Evolutionary conservation across 2,113 vertebrate genomes (phyloP).

Genomic region (human): GRCh38 chr7:83782001-83782500

Average conservation of each 20-base stretch:
- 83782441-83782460: not conserved
- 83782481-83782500: not conserved
- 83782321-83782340: not conserved
- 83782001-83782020: not conserved
- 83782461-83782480: not conserved
- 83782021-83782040: not conserved
- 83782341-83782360: not conserved
- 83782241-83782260: not conserved
- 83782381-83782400: conserved; percentile 3
- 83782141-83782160: not conserved
- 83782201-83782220: not conserved
- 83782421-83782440: not conserved
- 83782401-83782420: not conserved
- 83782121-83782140: not conserved
- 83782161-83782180: not conserved
- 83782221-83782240: not conserved
- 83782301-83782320: not conserved
- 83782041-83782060: not conserved
- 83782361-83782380: not conserved
- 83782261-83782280: not conserved
- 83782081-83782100: not conserved
- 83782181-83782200: not conserved
- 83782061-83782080: not conserved
- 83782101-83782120: not conserved
- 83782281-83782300: not conserved